Evolutionary conservation across 2,797 vertebrate species (phyloP).

Genomic region (Peromyscus melanophrys): DNA sequence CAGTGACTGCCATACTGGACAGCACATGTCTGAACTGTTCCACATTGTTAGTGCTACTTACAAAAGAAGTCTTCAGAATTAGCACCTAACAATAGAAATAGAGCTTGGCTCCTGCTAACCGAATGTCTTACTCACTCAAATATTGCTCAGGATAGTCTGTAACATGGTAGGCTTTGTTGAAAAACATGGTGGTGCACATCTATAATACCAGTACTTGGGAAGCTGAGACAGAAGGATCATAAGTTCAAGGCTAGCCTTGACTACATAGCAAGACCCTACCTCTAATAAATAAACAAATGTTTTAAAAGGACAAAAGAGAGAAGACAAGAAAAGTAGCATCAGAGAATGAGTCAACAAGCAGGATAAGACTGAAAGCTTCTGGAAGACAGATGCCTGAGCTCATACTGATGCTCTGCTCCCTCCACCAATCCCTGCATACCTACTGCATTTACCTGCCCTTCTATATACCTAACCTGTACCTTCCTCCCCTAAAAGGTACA

Average conservation of each 20-base stretch:
- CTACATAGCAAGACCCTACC: neutral
- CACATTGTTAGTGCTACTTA: neutral
- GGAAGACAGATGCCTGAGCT: neutral
- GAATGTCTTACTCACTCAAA: neutral
- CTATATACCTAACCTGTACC: neutral
- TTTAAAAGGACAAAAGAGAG: neutral
- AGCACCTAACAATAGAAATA: constrained; percentile 1
- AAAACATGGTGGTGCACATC: neutral
- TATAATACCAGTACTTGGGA: neutral
- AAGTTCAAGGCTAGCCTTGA: neutral
- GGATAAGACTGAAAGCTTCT: constrained; percentile 15
- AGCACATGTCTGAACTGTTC: constrained; percentile 18
- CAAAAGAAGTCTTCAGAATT: neutral
- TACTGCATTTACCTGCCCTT: neutral
- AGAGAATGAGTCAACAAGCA: neutral
- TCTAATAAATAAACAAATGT: neutral
- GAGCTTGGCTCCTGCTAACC: neutral
- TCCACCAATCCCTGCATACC: too few species aligned
- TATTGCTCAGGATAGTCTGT: constrained; percentile 48
- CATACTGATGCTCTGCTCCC: neutral
- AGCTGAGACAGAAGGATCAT: neutral
- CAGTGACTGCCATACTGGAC: neutral
- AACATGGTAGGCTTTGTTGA: constrained; percentile 24
- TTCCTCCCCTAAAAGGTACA: constrained; percentile 13
- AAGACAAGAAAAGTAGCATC: neutral